phyloP scores from a whole-genome alignment of 1,140 invertebrate species.

The Philaenus spumarius region DNA sequence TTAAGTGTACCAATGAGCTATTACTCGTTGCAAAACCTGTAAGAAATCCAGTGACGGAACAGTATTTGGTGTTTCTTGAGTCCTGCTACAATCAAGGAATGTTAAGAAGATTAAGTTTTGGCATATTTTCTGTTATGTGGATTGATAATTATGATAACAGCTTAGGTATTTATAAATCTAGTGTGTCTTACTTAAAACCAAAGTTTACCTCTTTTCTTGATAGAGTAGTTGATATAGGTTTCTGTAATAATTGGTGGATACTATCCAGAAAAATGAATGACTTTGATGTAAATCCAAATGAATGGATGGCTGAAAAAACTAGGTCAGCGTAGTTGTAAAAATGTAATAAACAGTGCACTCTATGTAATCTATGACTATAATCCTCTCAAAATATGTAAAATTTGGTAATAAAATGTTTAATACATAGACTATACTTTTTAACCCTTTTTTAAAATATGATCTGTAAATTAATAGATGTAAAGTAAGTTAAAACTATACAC shows the following conservation, averaged over 20 bases:
- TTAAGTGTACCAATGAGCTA: constrained; percentile 52
- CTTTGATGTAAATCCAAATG: constrained; percentile 63
- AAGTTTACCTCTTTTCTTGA: constrained; percentile 51
- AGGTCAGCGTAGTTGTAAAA: no score
- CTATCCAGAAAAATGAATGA: constrained; percentile 61
- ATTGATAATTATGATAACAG: constrained; percentile 55
- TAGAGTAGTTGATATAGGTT: constrained; percentile 66
- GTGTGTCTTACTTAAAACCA: constrained; percentile 63
- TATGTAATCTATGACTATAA: no score
- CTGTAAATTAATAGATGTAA: no score
- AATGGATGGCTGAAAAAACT: no score
- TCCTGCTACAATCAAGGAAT: constrained; percentile 57
- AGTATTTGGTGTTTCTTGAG: constrained; percentile 54
- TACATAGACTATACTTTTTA: no score
- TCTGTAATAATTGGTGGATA: constrained; percentile 66
- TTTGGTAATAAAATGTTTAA: no score
- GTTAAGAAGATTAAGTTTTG: constrained; percentile 56
- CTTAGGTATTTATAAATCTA: constrained; percentile 60
- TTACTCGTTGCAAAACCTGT: constrained; percentile 55
- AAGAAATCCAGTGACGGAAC: constrained; percentile 55
- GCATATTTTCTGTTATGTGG: constrained; percentile 68
- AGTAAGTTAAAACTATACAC: no score
- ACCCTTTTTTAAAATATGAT: no score
- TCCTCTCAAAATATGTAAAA: no score
- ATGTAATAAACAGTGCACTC: no score